Evolutionary conservation across 2,113 vertebrate species (phyloP).

Genomic region (Cettia cetti): DNA sequence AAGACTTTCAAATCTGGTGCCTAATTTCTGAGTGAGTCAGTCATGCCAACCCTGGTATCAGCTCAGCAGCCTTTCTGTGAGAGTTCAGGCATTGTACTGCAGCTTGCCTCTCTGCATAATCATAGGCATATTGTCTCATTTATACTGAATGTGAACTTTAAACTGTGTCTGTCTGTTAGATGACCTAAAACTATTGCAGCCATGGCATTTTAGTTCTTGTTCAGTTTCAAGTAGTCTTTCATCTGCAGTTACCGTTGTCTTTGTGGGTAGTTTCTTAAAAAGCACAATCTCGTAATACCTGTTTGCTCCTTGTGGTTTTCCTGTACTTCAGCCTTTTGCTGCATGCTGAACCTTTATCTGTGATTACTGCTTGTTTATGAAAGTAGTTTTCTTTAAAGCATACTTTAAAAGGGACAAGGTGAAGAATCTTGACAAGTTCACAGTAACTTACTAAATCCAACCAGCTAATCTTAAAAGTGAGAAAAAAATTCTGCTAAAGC

Average conservation of each 20-base stretch:
- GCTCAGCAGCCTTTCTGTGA: background rate
- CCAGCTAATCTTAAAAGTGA: background rate
- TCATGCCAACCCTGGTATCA: background rate
- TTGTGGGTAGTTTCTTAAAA: background rate
- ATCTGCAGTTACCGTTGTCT: background rate
- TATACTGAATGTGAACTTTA: background rate
- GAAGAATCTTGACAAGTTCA: slow-evolving; percentile 21
- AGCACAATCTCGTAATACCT: background rate
- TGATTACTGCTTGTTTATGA: background rate
- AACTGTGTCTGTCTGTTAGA: background rate
- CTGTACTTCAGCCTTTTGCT: background rate
- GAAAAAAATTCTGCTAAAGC: background rate
- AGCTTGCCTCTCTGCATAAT: background rate
- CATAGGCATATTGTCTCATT: background rate
- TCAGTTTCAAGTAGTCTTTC: background rate
- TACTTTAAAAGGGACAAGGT: background rate
- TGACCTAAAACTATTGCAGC: background rate
- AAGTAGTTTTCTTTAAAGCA: slow-evolving; percentile 27
- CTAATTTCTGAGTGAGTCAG: background rate
- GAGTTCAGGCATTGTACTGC: background rate
- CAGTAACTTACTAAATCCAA: slow-evolving; percentile 24
- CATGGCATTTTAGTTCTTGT: background rate
- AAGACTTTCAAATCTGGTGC: background rate
- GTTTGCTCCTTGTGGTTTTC: background rate
- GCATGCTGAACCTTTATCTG: slow-evolving; percentile 25